Evolutionary conservation across 2,113 vertebrate species (phyloP).

Genomic region (Hirundichthys speculiger): DNA sequence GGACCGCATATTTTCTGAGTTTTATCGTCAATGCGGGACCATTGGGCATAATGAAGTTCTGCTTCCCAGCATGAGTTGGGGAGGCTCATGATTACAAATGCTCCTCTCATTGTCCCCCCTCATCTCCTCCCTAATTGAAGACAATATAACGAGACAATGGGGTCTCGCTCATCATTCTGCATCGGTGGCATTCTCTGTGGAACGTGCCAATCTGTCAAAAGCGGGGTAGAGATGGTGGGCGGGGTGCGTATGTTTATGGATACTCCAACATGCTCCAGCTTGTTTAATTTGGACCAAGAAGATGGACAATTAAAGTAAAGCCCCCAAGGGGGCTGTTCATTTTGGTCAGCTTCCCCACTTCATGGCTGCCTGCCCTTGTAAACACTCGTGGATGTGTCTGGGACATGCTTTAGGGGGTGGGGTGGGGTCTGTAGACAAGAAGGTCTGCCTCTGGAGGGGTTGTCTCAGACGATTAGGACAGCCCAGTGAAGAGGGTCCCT

Average conservation of each 20-base stretch:
- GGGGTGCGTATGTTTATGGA: slow-evolving; percentile 28
- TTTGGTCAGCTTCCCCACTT: slow-evolving; percentile 70
- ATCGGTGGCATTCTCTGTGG: slow-evolving; percentile 63
- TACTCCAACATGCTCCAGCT: slow-evolving; percentile 57
- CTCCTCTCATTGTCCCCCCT: slow-evolving; percentile 75
- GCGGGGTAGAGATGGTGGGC: slow-evolving; percentile 12
- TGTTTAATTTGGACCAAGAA: slow-evolving; percentile 76
- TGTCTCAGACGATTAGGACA: slow-evolving; percentile 74
- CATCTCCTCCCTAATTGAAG: slow-evolving; percentile 77
- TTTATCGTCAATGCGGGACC: slow-evolving; percentile 73
- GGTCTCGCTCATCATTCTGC: slow-evolving; percentile 70
- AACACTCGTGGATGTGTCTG: slow-evolving; percentile 72
- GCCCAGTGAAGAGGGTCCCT: slow-evolving; percentile 72
- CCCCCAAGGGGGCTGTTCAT: slow-evolving; percentile 73
- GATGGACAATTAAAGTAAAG: slow-evolving; percentile 74
- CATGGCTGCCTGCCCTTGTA: slow-evolving; percentile 63
- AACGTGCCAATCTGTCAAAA: slow-evolving; percentile 72
- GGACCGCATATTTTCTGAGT: slow-evolving; percentile 57
- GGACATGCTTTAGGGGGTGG: slow-evolving; percentile 57
- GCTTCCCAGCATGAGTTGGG: slow-evolving; percentile 73
- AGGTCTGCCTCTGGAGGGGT: slow-evolving; percentile 56
- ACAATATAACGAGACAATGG: slow-evolving; percentile 75
- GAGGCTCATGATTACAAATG: slow-evolving; percentile 78
- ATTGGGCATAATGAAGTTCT: slow-evolving; percentile 79
- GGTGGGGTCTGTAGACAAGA: slow-evolving; percentile 36